phyloP scores from a whole-genome alignment of 2,797 vertebrate species.

The Ctenopoma kingsleyae region DNA sequence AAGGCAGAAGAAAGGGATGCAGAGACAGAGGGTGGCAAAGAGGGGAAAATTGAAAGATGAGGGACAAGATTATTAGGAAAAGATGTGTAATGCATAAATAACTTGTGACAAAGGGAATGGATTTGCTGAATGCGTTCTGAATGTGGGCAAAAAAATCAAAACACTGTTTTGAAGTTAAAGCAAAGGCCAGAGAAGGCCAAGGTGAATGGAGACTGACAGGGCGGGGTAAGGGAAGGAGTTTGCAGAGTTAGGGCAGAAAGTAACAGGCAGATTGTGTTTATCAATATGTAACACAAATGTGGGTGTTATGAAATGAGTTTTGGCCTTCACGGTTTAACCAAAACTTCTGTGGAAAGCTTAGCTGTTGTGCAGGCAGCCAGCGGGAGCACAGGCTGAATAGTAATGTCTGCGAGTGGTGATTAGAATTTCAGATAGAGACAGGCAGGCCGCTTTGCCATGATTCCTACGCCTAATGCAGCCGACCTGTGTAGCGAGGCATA shows the following conservation, averaged over 20 bases:
- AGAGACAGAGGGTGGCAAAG: conserved; percentile 63
- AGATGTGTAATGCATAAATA: conserved; percentile 75
- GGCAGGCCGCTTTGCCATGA: conserved; percentile 41
- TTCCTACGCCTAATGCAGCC: conserved; percentile 62
- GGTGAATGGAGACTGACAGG: conserved; percentile 39
- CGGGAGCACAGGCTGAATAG: conserved; percentile 62
- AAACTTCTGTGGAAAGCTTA: conserved; percentile 71
- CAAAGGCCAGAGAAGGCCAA: conserved; percentile 39
- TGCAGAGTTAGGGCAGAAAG: conserved; percentile 45
- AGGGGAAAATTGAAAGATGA: conserved; percentile 82
- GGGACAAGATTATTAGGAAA: conserved; percentile 77
- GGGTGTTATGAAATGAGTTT: conserved; percentile 54
- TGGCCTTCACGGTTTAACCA: conserved; percentile 69
- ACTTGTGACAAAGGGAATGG: conserved; percentile 56
- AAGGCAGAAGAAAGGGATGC: conserved; percentile 62
- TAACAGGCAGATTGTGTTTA: conserved; percentile 69
- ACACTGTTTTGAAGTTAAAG: conserved; percentile 52
- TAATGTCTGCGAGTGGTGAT: conserved; percentile 73
- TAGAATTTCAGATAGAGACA: conserved; percentile 79
- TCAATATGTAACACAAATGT: conserved; percentile 74
- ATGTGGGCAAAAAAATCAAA: not conserved
- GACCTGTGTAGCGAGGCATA: conserved; percentile 57
- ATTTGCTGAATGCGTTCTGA: conserved; percentile 27
- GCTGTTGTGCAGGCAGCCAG: conserved; percentile 48
- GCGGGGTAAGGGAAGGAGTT: conserved; percentile 15